These are phyloP conservation scores for Coecobrya sp. DNA, from an alignment of 2,888 invertebrate species.

Conservation along the genomic window DNA sequence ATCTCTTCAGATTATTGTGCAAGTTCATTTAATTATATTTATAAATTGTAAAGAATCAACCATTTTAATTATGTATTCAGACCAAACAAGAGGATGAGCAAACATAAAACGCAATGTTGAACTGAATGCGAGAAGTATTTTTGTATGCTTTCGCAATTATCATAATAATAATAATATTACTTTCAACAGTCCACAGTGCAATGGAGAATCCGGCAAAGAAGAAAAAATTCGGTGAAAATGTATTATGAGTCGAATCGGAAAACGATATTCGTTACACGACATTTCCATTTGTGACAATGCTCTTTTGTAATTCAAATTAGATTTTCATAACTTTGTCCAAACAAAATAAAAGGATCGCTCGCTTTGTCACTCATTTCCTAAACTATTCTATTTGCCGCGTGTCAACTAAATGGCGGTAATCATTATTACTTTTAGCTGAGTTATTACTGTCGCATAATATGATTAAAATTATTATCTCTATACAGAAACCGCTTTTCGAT, in stretches of 20 bases:
- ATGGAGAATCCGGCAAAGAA: neutral
- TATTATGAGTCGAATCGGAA: conserved; percentile 77
- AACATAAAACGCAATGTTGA: conserved; percentile 2
- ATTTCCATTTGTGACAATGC: conserved; percentile 86
- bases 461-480: neutral
- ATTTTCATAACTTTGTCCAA: conserved; percentile 73
- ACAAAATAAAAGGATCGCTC: conserved; percentile 74
- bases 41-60: neutral
- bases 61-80: conserved; percentile 36
- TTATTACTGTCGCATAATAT: conserved; percentile 51
- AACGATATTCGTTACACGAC: conserved; percentile 84
- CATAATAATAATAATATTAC: conserved; percentile 48
- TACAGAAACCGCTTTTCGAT: neutral
- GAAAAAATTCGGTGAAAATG: conserved; percentile 41
- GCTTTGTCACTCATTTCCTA: conserved; percentile 63
- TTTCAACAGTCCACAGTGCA: neutral
- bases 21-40: conserved; percentile 19
- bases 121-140: conserved; percentile 2
- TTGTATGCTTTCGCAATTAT: conserved; percentile 51
- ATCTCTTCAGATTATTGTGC: neutral
- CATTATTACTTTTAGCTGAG: conserved; percentile 59
- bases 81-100: conserved; percentile 29
- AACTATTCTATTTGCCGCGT: conserved; percentile 24
- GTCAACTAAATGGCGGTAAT: conserved; percentile 37
- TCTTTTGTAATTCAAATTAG: conserved; percentile 86